A percentile compares a stretch with the other conserved stretches of the same genome.
Conservation (phyloP, 1,140 invertebrate genomes). For the Drosophila biarmipes region DNA sequence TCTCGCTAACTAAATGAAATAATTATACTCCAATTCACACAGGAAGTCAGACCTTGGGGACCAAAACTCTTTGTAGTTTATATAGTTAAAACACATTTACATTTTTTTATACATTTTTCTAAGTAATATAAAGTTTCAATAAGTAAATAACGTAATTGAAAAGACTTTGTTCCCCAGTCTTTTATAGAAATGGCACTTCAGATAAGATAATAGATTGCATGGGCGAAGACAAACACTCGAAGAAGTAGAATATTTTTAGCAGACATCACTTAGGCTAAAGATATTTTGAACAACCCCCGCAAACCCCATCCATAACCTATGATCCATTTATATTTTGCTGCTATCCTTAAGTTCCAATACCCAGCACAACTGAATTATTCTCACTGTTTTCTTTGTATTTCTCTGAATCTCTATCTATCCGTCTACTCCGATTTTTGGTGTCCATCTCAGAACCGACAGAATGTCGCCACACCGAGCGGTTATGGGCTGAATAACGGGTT, state of each 20-base stretch:
- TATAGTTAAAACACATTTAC: no score
- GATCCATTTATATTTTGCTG: slow-evolving; percentile 9
- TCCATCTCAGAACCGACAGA: slow-evolving; percentile 86
- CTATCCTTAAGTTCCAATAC: slow-evolving; percentile 7
- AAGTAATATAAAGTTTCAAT: no score
- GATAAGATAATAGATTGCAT: slow-evolving; percentile 49
- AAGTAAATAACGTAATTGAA: not conserved
- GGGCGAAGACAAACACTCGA: not conserved
- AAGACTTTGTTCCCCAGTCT: not conserved
- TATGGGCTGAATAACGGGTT: slow-evolving; percentile 85
- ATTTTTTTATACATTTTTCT: no score
- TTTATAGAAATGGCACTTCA: slow-evolving; percentile 2
- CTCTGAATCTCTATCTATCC: slow-evolving; percentile 26
- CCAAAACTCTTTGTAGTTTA: no score
- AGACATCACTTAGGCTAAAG: not conserved
- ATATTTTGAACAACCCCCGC: not conserved
- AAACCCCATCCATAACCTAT: not conserved
- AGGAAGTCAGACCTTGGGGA: not conserved
- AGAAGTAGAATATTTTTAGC: not conserved
- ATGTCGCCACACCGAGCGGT: slow-evolving; percentile 85
- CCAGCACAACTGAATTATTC: slow-evolving; percentile 7
- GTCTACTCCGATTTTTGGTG: slow-evolving; percentile 23
- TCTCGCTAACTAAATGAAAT: not conserved
- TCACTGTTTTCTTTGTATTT: slow-evolving; percentile 28
- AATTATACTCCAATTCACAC: not conserved